Percentiles rank a stretch among this genome's conserved stretches.
Conservation (phyloP, 1,140 invertebrate genomes). For the Bombus pascuorum region DNA sequence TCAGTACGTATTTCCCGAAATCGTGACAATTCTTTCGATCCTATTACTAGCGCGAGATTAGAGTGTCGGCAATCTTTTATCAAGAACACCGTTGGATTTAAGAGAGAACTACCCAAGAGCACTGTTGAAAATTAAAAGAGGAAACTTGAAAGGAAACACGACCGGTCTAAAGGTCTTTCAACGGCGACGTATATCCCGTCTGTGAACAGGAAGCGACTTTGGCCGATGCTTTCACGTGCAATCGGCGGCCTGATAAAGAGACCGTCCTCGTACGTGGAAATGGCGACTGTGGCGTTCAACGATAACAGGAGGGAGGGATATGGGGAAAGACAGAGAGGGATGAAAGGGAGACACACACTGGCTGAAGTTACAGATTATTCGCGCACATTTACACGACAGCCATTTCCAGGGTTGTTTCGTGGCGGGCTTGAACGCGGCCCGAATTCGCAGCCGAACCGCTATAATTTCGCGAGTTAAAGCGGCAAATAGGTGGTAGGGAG, state of each 20-base stretch:
- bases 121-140: neutral
- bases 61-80: neutral
- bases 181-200: too few relatives aligned
- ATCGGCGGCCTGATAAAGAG: constrained; percentile 20
- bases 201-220: neutral
- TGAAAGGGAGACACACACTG: neutral
- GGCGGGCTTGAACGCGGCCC: constrained; percentile 24
- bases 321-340: neutral
- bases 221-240: constrained; percentile 11
- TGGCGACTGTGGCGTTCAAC: constrained; percentile 5
- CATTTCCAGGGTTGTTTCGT: constrained; percentile 41
- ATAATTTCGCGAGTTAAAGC: constrained; percentile 50
- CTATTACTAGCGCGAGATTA: neutral
- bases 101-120: neutral
- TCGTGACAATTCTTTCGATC: neutral
- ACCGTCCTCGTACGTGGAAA: neutral
- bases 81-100: neutral
- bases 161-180: neutral
- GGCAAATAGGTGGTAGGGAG: neutral
- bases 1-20: too few relatives aligned
- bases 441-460: constrained; percentile 40
- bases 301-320: neutral
- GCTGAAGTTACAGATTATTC: constrained; percentile 45
- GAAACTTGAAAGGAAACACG: neutral
- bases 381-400: constrained; percentile 32